phyloP scores from a whole-genome alignment of 2,113 vertebrate species.

The Ondatra zibethicus region DNA sequence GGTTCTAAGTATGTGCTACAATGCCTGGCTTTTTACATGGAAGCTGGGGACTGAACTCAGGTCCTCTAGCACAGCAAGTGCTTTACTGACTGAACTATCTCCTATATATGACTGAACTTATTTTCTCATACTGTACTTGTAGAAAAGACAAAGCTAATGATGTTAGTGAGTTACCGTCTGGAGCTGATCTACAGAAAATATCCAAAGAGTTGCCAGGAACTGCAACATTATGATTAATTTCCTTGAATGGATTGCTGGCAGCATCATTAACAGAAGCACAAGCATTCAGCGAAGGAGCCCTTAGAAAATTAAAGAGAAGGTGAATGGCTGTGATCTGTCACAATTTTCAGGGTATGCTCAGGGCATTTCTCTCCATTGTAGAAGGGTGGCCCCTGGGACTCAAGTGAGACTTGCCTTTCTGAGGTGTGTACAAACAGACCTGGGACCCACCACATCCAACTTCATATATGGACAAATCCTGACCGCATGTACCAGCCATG shows the following conservation, averaged over 20 bases:
- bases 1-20: background rate
- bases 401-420: background rate
- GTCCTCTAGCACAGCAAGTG: background rate
- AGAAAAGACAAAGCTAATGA: background rate
- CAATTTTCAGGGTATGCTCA: background rate
- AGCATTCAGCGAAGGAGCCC: background rate
- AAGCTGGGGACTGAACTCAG: background rate
- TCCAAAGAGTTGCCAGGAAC: conserved; percentile 54
- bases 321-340: background rate
- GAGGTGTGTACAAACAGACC: background rate
- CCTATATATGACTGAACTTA: background rate
- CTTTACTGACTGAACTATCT: background rate
- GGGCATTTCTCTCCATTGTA: background rate
- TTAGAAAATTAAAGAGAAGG: background rate
- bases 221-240: background rate
- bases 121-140: background rate
- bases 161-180: conserved; percentile 1
- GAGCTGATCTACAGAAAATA: conserved; percentile 41
- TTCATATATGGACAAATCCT: background rate
- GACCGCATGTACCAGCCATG: background rate
- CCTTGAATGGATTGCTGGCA: conserved; percentile 7
- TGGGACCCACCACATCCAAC: no score
- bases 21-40: background rate
- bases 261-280: background rate
- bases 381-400: background rate